Base-by-base conservation (phyloP, 1,140 invertebrate genomes). In the Aphis craccivora region DNA sequence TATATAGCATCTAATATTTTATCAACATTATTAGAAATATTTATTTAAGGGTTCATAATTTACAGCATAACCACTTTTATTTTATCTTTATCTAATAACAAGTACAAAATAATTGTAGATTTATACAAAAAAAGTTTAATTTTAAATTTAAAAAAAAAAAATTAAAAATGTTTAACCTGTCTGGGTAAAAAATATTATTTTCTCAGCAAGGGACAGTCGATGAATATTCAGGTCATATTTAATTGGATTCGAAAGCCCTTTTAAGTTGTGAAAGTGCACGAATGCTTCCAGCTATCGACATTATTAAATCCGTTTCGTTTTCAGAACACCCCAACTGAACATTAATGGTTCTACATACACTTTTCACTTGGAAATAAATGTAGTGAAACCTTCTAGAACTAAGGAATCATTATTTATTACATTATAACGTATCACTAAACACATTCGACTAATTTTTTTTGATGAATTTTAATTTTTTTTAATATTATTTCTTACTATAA, bases 181-280 rank as follows among this genome's bases (percentile, higher is more conserved):
- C 7, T 4, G 6, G 14, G 22, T n/a, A 35, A 48, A 18, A 51
- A 87, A 48, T 48, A 48, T 87, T 1, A 30, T 87, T 45, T 87
- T 87, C 9, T 40, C 37, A n/a, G 0, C 18, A 18, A 87, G 30
- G 30, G 43, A n/a, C 84, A 87, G 9, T n/a, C 84, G 6, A 48
- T 48, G 43, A n/a, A 87, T 87, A 87, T 87, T 87, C 43, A 87
- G 86, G 43, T 87, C 86, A 35, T 87, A 87, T 87, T 51, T 87
- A 87, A 87, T 87, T 87, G 45, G 45, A 87, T 87, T 48, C 30
- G 14, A 87, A 87, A 87, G 45, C 30, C 25, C 43, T 43, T 87
- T 87, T n/a, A 51, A 87, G n/a, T 87, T 87, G 45, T 35, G 43
- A 87, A 51, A 48, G 43, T 87, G 43, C 86, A 48, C 86, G n/a